Evolutionary conservation across 1,140 invertebrate genomes (phyloP).

Genomic region (Calliphora vicina): DNA sequence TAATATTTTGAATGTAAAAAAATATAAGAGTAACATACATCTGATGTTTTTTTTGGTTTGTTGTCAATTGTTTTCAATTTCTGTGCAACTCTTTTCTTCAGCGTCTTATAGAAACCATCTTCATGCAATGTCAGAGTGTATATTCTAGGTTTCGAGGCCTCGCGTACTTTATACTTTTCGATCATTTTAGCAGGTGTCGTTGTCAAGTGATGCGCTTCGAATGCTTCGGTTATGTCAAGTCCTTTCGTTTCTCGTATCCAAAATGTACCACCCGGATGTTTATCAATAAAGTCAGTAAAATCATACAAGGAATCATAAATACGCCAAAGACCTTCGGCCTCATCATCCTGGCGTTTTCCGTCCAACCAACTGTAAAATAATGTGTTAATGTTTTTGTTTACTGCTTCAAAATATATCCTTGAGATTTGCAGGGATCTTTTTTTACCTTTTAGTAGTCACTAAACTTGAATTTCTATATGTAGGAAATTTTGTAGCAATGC

Average conservation of each 20-base stretch:
- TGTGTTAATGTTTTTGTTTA: not conserved
- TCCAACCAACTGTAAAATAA: conserved; percentile 65
- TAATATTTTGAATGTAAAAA: too few relatives aligned
- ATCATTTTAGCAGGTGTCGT: conserved; percentile 66
- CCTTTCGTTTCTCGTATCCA: conserved; percentile 73
- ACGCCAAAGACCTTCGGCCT: conserved; percentile 75
- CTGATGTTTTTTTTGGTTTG: conserved; percentile 49
- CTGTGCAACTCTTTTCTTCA: conserved; percentile 67
- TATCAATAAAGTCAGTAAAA: conserved; percentile 68
- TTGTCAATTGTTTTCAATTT: conserved; percentile 64
- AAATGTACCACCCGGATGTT: conserved; percentile 75
- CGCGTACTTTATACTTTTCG: conserved; percentile 68
- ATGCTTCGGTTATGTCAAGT: conserved; percentile 77
- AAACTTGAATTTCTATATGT: conserved; percentile 53
- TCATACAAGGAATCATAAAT: conserved; percentile 75
- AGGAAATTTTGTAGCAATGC: conserved; percentile 58
- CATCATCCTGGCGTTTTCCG: conserved; percentile 69
- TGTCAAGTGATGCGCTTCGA: conserved; percentile 71
- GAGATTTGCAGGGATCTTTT: not conserved
- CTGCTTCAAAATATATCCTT: not conserved
- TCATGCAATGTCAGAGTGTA: conserved; percentile 71
- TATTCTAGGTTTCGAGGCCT: conserved; percentile 66
- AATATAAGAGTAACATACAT: too few relatives aligned
- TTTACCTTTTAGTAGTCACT: conserved; percentile 48
- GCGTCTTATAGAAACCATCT: conserved; percentile 73